Evolutionary conservation across 2,888 invertebrate genomes (phyloP).

Genomic region (Drosophila lacicola): DNA sequence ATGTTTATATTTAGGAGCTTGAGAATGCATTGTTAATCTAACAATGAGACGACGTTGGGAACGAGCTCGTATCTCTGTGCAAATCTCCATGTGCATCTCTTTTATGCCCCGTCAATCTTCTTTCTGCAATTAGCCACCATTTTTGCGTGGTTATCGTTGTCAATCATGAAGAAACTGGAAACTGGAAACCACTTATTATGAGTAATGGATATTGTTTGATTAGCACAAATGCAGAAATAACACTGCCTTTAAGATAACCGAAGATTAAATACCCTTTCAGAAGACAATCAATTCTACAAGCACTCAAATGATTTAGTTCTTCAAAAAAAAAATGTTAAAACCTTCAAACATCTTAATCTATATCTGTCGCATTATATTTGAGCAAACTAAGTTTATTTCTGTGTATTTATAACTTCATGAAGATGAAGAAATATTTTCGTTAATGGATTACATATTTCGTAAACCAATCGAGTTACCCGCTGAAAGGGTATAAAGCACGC

Average conservation of each 20-base stretch:
- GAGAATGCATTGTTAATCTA: constrained; percentile 50
- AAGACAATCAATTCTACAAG: too few relatives aligned
- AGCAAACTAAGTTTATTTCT: too few relatives aligned
- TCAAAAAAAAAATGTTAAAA: too few relatives aligned
- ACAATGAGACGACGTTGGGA: constrained; percentile 31
- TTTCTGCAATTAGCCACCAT: constrained; percentile 38
- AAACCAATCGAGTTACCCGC: background rate
- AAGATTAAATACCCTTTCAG: constrained; percentile 3
- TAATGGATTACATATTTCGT: background rate
- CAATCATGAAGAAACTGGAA: constrained; percentile 35
- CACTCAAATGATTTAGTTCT: too few relatives aligned
- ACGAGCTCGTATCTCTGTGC: constrained; percentile 3
- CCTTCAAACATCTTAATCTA: too few relatives aligned
- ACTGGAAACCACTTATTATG: constrained; percentile 42
- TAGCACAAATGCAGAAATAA: constrained; percentile 5
- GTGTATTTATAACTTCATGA: too few relatives aligned
- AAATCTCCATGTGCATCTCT: constrained; percentile 16
- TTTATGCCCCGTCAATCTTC: constrained; percentile 7
- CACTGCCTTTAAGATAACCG: background rate
- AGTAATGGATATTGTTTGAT: constrained; percentile 56
- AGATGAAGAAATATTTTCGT: background rate
- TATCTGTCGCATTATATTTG: too few relatives aligned
- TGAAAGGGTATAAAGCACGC: constrained; percentile 5
- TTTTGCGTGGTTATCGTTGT: constrained; percentile 54
- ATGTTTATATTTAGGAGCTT: constrained; percentile 25